Evolutionary conservation across 2,797 vertebrate species (phyloP).

Genomic region (Rhabdophis nuchalis): DNA sequence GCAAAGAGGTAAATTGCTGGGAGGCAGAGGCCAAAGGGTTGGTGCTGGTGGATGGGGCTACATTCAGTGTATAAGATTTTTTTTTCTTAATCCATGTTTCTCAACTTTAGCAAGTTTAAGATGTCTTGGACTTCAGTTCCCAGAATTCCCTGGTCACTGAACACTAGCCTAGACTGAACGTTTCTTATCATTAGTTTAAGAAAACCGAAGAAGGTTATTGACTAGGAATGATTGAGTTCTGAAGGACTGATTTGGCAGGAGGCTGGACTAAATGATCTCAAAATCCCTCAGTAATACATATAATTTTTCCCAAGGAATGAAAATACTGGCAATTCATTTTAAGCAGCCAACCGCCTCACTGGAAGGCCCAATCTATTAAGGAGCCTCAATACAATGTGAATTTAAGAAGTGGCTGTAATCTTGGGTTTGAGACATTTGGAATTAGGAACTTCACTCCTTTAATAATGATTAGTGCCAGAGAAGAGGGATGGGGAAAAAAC

Average conservation of each 20-base stretch:
- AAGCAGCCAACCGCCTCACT: not conserved
- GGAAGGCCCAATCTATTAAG: not conserved
- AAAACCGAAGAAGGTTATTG: not conserved
- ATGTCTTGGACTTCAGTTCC: not conserved
- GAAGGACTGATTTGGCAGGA: not conserved
- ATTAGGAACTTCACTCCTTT: not conserved
- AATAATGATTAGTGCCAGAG: not conserved
- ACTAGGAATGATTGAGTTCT: not conserved
- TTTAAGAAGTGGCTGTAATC: not conserved
- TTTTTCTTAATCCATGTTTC: not conserved
- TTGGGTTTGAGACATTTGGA: not conserved
- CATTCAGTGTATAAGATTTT: too few relatives aligned
- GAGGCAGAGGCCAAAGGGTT: too few relatives aligned
- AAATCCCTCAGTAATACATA: not conserved
- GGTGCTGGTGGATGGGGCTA: too few relatives aligned
- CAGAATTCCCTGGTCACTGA: not conserved
- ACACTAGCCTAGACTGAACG: not conserved
- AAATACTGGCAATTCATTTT: not conserved
- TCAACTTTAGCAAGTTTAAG: not conserved
- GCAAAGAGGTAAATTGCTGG: too few relatives aligned
- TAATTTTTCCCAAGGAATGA: not conserved
- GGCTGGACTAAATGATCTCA: not conserved
- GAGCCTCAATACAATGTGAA: not conserved
- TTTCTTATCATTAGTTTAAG: not conserved
- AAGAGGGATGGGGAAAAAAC: not conserved